phyloP scores from a whole-genome alignment of 1,140 invertebrate genomes.

The Chelonus insularis region DNA sequence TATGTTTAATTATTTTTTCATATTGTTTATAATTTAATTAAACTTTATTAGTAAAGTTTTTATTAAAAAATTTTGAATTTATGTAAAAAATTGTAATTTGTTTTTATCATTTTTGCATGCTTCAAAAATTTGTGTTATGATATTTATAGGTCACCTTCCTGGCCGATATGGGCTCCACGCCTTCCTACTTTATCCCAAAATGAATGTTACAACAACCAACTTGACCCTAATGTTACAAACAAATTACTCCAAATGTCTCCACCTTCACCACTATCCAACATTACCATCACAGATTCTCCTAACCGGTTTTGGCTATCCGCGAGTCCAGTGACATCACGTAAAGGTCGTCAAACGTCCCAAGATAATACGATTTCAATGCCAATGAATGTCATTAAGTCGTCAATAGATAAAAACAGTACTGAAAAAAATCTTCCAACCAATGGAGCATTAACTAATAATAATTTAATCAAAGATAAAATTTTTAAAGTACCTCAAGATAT shows the following conservation, averaged over 20 bases:
- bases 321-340: slow-evolving; percentile 10
- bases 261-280: not conserved
- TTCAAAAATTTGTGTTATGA: slow-evolving; percentile 51
- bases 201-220: slow-evolving; percentile 34
- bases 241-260: slow-evolving; percentile 8
- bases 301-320: not conserved
- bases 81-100: slow-evolving; percentile 5
- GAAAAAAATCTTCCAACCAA: no score
- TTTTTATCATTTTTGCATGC: slow-evolving; percentile 50
- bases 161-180: slow-evolving; percentile 63
- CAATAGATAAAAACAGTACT: no score
- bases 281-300: not conserved
- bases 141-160: slow-evolving; percentile 64
- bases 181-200: slow-evolving; percentile 53
- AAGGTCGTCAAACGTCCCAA: slow-evolving; percentile 27
- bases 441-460: no score
- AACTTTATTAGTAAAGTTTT: not conserved
- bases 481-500: no score
- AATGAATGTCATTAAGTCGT: no score
- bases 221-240: slow-evolving; percentile 20
- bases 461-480: no score
- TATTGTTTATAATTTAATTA: no score
- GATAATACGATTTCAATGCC: slow-evolving; percentile 6
- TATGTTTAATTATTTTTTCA: no score
- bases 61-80: slow-evolving; percentile 6